Evolutionary conservation across 2,888 invertebrate species (phyloP), one percentile per base, ranked within the genome.

Genomic region (Amaurobius ferox): DNA sequence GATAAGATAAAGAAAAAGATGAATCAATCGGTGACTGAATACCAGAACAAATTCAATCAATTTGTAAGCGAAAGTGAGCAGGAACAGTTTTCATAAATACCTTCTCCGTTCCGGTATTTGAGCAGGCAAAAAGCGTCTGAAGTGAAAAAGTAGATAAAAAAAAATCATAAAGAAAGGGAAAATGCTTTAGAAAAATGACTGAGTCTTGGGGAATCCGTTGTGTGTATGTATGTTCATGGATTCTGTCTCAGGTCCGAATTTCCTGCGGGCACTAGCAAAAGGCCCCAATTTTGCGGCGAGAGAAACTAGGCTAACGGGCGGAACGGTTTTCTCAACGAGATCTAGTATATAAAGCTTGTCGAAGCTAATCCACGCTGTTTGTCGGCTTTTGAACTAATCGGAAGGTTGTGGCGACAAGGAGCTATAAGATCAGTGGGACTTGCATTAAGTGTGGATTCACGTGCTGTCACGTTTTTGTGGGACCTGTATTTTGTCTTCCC

Each of bases 221-320:
- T 61, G 29, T 44, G 70, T 26, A 28, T 64, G 29, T 64, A 28
- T 64, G 29, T 64, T 19, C 29, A 30, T 29, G 29, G 64, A 64
- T 64, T 30, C 29, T 61, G 80, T 80, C 67, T 32, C 67, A n/a
- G 55, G 68, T 68, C 30, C 55, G 35, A 77, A 77, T 44, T 62
- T 71, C 67, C 80, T 68, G 73, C 74, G 44, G 80, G 80, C 80
- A 66, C 30, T 11, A 19, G 55, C 26, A 61, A 26, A 74, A 74
- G 68, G 44, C 80, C 74, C 68, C 74, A 40, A 67, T 81, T 61
- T 35, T 35, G 66, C 26, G 66, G 32, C 29, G 64, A 26, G 26
- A 26, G 61, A 81, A 80, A 81, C 40, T 81, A 81, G 80, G 80
- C 74, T 81, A 81, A 74, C 80, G 62, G 80, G 64, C 72, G 72